Evolutionary conservation across 2,888 invertebrate species (phyloP), one percentile per base, ranked within the genome.

Genomic region (Blastobasis adustella): DNA sequence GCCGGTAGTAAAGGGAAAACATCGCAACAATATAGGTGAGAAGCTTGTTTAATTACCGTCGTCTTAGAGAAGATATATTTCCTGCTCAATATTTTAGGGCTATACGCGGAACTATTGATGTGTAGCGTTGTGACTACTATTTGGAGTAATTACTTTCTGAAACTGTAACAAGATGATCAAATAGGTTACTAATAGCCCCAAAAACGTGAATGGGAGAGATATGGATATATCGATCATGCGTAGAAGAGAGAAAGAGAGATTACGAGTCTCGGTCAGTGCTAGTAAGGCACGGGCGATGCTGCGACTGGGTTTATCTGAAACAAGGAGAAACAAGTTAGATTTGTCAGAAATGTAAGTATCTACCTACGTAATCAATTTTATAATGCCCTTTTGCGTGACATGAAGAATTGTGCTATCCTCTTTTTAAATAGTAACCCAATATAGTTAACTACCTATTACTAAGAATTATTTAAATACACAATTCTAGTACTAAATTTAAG

Each of bases 151-250:
- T 37, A 51, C 43, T 42, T 47, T 51, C 23, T 43, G 10, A 45
- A 50, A 49, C 50, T 72, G 71, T 37, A 72, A 52, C 49, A 70
- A 10, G 49, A 73, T 72, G 37, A 73, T 66, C 4, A 71, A 58
- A 46, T 73, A 70, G 2, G 69, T 66, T 0, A 63, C 53, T 4
- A 70, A 56, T 6, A 73, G 58, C 5, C 62, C 63, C 39, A 68
- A 37, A 50, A 63, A 62, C 50, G 69, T 65, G 47, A 72, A 65
- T 2, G 71, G 71, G 4, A 73, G 61, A 0, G 69, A 63, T 36
- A 66, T 57, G 46, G 69, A 66, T 6, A 73, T 56, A 50, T 67
- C 58, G 38, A 72, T 60, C 60, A 69, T 65, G 49, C 67, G 65
- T 41, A 73, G 63, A 4, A 72, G 63, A 4, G 66, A 62, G 50